A percentile compares a stretch with the other conserved stretches of the same genome.
phyloP scores from a whole-genome alignment of 2,888 invertebrate genomes.

The Heliconius ethilla region DNA sequence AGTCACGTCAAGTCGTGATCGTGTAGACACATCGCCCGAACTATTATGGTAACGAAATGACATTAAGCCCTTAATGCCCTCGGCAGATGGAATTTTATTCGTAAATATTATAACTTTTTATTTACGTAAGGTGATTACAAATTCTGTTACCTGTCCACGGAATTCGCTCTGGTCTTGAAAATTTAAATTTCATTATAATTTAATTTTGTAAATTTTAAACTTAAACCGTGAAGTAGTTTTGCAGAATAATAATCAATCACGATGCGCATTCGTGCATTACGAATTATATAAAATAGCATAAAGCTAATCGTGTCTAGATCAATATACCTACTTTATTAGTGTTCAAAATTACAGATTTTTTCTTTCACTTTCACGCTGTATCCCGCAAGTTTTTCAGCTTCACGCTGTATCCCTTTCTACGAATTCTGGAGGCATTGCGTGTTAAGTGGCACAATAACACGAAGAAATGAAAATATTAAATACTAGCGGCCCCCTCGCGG shows the following conservation, averaged over 20 bases:
- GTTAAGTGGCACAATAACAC: no score
- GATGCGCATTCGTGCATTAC: conserved; percentile 5
- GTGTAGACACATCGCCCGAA: conserved; percentile 38
- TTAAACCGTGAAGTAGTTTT: not conserved
- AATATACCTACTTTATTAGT: not conserved
- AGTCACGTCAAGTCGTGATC: conserved; percentile 52
- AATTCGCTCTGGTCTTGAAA: not conserved
- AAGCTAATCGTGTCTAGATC: not conserved
- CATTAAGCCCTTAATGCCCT: conserved; percentile 20
- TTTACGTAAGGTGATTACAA: not conserved
- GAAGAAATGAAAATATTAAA: no score
- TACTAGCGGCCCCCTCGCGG: no score
- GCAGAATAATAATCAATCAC: not conserved
- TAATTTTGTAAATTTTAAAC: not conserved
- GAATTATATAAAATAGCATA: conserved; percentile 5
- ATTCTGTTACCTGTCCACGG: not conserved
- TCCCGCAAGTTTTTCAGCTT: no score
- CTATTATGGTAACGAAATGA: conserved; percentile 34
- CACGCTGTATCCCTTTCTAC: no score
- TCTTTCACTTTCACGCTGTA: no score
- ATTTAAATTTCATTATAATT: not conserved
- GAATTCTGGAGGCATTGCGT: no score
- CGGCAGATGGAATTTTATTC: conserved; percentile 11
- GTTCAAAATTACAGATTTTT: not conserved
- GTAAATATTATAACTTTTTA: conserved; percentile 7